These are phyloP conservation scores for Caenorhabditis sp. DNA, from an alignment of 2,888 invertebrate species.

Conservation along the genomic window DNA sequence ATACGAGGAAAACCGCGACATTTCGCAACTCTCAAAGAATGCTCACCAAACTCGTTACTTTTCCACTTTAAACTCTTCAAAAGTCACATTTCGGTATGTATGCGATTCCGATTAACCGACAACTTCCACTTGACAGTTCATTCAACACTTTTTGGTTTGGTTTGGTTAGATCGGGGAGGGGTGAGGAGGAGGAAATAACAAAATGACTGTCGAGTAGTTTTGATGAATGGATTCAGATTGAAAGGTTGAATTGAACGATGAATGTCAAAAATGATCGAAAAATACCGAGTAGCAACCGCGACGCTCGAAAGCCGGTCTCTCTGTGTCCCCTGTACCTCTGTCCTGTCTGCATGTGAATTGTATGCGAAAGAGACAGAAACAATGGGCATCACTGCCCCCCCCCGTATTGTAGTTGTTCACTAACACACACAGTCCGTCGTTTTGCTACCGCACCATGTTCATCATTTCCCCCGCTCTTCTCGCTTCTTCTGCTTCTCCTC, in stretches of 20 bases:
- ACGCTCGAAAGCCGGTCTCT: conserved; percentile 4
- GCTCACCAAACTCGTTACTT: too few species aligned
- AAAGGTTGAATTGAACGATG: too few species aligned
- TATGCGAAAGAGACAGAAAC: conserved; percentile 30
- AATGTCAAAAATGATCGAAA: too few species aligned
- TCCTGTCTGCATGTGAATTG: conserved; percentile 7
- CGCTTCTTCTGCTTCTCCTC: conserved; percentile 15
- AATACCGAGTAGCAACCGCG: too few species aligned
- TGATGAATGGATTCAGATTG: not conserved
- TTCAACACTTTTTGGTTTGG: not conserved
- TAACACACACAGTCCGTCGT: conserved; percentile 55
- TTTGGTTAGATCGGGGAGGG: too few species aligned
- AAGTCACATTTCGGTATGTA: too few species aligned
- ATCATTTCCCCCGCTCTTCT: conserved; percentile 52
- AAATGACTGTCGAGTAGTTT: not conserved
- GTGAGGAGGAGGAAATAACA: too few species aligned
- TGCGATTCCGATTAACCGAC: too few species aligned
- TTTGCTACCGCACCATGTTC: conserved; percentile 55
- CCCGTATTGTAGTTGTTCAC: conserved; percentile 61
- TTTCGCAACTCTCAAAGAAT: too few species aligned
- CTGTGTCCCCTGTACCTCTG: conserved; percentile 4
- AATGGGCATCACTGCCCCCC: conserved; percentile 19
- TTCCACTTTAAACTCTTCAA: too few species aligned
- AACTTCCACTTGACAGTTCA: not conserved
- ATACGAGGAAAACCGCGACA: too few species aligned